A percentile compares a stretch with the other conserved stretches of the same genome.
Evolutionary conservation across 2,888 invertebrate genomes (phyloP).

Genomic region (Cryptops parisi): DNA sequence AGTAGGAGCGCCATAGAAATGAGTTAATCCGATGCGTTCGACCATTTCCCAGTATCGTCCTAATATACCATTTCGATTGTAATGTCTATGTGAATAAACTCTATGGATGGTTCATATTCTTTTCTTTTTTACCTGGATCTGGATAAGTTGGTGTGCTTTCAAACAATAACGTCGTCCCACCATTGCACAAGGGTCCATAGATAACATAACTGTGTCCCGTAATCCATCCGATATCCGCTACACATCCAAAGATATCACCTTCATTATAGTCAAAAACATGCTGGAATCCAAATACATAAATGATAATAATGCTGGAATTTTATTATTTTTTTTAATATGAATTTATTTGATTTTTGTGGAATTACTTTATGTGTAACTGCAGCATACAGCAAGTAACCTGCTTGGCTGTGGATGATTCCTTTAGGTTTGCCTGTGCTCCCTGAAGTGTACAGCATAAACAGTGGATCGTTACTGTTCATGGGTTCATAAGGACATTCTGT

Average conservation of each 20-base stretch:
- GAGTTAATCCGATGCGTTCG: conserved; percentile 34
- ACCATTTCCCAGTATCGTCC: conserved; percentile 40
- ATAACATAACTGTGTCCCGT: conserved; percentile 35
- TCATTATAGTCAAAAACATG: conserved; percentile 34
- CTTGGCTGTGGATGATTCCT: conserved; percentile 35
- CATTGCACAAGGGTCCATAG: conserved; percentile 39
- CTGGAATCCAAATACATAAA: conserved; percentile 23
- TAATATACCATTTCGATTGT: conserved; percentile 18
- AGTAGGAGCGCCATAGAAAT: conserved; percentile 39
- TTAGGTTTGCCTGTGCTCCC: conserved; percentile 40
- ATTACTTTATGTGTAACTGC: conserved; percentile 33
- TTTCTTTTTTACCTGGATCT: conserved; percentile 30
- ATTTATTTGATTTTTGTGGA: too few species aligned
- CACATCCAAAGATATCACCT: conserved; percentile 35
- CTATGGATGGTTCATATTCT: too few species aligned
- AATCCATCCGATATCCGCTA: conserved; percentile 40
- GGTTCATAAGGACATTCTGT: conserved; percentile 26
- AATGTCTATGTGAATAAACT: neutral
- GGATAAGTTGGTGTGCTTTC: conserved; percentile 39
- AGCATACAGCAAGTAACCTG: conserved; percentile 36
- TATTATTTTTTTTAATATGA: too few species aligned
- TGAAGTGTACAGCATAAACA: conserved; percentile 40
- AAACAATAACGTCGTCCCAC: conserved; percentile 37
- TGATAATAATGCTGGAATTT: neutral
- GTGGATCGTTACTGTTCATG: conserved; percentile 36